Percentiles rank a stretch among this genome's conserved stretches.
phyloP scores from a whole-genome alignment of 2,797 vertebrate genomes.

The Squalus acanthias region DNA sequence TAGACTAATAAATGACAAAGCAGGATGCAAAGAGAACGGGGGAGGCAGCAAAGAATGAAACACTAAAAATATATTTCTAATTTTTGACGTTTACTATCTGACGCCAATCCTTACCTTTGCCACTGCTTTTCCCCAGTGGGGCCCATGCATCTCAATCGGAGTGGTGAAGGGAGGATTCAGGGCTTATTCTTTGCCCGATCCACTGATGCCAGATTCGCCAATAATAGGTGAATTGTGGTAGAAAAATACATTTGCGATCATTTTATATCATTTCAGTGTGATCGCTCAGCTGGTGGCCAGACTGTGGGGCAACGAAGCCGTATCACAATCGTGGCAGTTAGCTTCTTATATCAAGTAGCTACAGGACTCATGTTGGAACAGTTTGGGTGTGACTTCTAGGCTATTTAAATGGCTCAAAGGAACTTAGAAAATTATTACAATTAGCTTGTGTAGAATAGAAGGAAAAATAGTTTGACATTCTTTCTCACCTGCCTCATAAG shows the following conservation, averaged over 20 bases:
- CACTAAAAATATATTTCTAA: neutral
- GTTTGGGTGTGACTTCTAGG: neutral
- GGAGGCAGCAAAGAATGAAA: neutral
- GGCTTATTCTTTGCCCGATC: neutral
- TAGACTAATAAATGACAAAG: neutral
- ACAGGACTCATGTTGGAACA: too few relatives aligned
- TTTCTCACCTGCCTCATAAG: neutral
- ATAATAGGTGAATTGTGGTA: neutral
- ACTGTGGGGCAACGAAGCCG: neutral
- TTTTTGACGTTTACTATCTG: neutral
- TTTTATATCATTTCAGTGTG: neutral
- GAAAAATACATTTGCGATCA: neutral
- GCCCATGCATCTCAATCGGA: neutral
- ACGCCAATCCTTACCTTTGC: neutral
- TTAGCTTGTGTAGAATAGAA: neutral
- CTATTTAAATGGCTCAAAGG: neutral
- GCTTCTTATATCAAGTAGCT: neutral
- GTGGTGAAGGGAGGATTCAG: neutral
- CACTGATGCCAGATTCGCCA: neutral
- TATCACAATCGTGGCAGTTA: neutral
- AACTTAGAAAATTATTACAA: neutral
- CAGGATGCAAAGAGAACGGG: neutral
- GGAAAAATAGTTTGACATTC: neutral
- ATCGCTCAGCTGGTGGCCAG: neutral
- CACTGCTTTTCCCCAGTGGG: neutral